phyloP scores from a whole-genome alignment of 2,113 vertebrate genomes.

The Platysternon megacephalum region DNA sequence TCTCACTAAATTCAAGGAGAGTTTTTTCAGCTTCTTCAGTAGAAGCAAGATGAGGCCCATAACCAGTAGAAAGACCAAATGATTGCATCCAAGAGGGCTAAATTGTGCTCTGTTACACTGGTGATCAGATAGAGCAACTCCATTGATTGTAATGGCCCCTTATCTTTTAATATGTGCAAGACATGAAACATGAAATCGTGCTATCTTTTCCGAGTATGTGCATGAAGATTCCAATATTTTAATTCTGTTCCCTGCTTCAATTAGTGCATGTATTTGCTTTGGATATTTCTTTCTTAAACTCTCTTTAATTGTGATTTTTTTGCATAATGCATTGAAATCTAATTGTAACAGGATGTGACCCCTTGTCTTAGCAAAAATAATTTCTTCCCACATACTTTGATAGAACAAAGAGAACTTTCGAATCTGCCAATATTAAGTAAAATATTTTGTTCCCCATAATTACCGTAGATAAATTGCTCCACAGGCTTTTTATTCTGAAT shows the following conservation, averaged over 20 bases:
- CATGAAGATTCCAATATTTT: neutral
- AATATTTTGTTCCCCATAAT: conserved; percentile 25
- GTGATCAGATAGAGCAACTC: neutral
- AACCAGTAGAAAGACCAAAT: neutral
- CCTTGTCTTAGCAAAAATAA: neutral
- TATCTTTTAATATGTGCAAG: neutral
- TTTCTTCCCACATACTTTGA: neutral
- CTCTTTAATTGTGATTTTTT: neutral
- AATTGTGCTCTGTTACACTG: neutral
- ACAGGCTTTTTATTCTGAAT: neutral
- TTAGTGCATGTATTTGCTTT: neutral
- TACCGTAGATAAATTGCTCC: conserved; percentile 15
- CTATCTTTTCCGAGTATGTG: neutral
- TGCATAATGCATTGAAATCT: conserved; percentile 32
- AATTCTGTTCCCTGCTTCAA: neutral
- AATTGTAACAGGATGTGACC: neutral
- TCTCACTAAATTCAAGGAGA: neutral
- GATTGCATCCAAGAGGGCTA: conserved; percentile 1
- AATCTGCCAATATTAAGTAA: neutral
- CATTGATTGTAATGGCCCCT: neutral
- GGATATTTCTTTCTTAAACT: neutral
- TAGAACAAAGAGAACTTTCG: conserved; percentile 11
- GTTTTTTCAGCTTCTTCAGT: neutral
- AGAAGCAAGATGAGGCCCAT: neutral
- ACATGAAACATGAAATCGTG: neutral